Base-by-base conservation (phyloP, 2,797 vertebrate genomes). In the Alexandromys oeconomus region DNA sequence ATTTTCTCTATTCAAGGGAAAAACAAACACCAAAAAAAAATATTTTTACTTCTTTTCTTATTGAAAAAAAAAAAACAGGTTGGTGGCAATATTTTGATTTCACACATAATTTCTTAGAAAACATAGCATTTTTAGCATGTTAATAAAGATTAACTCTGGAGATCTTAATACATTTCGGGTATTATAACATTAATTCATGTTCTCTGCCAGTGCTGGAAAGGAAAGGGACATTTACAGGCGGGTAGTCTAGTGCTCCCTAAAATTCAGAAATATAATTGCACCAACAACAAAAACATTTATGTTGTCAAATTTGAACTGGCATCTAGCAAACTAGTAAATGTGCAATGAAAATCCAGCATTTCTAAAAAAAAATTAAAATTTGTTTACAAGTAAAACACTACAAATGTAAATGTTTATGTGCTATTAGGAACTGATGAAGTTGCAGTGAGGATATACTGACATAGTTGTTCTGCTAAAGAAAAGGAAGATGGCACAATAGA, bases 261-360 rank as follows among this genome's bases (percentile, higher is more conserved):
- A 96, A 89, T 5, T 69, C 31, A 95, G 34, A 84, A 94, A 84
- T 89, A 12, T 59, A n/a, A 94, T 63, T 93, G 13, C 15, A 91
- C 54, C 37, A 95, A 65, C 65, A 94, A 84, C 48, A 88, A 89
- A 90, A 74, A 57, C 27, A 91, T 59, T 46, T 3, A 74, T 4
- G 34, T 69, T 93, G 71, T 77, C 40, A 92, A 82, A 94, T 37
- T 61, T 37, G 87, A 94, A 93, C 14, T 92, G 15, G 71, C 77
- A 92, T 76, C n/a, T 95, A n/a, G 67, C 71, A 51, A 95, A 71
- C 74, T 95, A 85, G n/a, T 91, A 87, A 89, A 90, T 46, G 40
- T 92, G 21, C 25, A 93, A 91, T 92, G 17, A 92, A 93, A 96
- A 91, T 34, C 5, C 92, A 93, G 17, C 51, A 94, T 93, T 97